These are phyloP conservation scores for Amphipoea oculea DNA, from an alignment of 2,888 invertebrate genomes.

Conservation along the genomic window DNA sequence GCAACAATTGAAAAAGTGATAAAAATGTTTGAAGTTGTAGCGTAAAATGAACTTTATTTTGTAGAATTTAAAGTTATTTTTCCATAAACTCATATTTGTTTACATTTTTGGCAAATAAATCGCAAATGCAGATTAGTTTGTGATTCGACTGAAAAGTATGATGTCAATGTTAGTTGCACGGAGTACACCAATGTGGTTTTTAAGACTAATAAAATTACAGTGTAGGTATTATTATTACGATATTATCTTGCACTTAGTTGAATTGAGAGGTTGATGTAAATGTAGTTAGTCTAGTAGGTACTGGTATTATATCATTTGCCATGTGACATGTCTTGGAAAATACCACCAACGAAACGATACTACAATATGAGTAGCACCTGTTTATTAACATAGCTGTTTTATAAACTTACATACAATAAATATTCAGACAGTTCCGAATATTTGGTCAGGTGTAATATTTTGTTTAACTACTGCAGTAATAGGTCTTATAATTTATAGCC, in stretches of 20 bases:
- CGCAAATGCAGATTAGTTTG: no score
- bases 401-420: not conserved
- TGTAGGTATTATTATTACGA: not conserved
- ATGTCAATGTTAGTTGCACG: not conserved
- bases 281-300: not conserved
- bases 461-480: not conserved
- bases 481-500: conserved; percentile 10
- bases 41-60: no score
- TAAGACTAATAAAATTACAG: not conserved
- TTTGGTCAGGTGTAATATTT: conserved; percentile 46
- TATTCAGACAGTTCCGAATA: conserved; percentile 15
- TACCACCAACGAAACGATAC: not conserved
- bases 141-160: not conserved
- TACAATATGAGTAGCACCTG: not conserved
- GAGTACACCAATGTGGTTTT: not conserved
- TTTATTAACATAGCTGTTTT: conserved; percentile 17
- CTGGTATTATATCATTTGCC: no score
- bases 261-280: not conserved
- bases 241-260: not conserved
- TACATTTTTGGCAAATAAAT: no score
- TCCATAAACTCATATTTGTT: no score
- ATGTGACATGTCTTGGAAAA: not conserved
- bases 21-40: no score
- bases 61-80: no score
- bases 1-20: no score